A percentile compares a stretch with the other conserved stretches of the same genome.
Evolutionary conservation across 2,113 vertebrate species (phyloP).

Genomic region (Puma concolor): DNA sequence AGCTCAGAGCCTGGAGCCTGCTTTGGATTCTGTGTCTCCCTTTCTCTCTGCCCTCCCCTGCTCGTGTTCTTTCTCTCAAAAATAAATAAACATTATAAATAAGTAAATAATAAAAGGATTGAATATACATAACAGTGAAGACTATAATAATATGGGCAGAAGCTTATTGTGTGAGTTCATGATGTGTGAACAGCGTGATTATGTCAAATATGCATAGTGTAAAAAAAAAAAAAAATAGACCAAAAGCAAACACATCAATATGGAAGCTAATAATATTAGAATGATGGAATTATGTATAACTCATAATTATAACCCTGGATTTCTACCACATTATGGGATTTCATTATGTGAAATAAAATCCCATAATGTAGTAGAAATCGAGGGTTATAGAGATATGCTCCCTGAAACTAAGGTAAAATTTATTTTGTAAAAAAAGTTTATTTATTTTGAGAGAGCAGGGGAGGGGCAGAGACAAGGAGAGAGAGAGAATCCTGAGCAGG

Average conservation of each 20-base stretch:
- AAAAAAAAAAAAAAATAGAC: background rate
- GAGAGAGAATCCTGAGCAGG: too few relatives aligned
- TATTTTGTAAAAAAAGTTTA: too few relatives aligned
- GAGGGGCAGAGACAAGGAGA: too few relatives aligned
- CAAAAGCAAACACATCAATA: background rate
- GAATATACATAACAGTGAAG: background rate
- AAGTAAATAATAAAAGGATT: background rate
- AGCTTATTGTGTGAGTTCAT: background rate
- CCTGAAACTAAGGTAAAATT: conserved; percentile 43
- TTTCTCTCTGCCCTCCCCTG: too few relatives aligned
- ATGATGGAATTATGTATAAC: background rate
- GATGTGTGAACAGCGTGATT: background rate
- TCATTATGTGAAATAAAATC: background rate
- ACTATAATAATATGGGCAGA: background rate
- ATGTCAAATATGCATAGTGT: background rate
- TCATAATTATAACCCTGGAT: background rate
- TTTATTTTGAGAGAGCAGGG: too few relatives aligned
- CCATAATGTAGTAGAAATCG: background rate
- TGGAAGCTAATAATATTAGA: background rate
- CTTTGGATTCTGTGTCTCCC: too few relatives aligned
- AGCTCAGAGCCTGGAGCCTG: too few relatives aligned
- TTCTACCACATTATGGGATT: too few relatives aligned
- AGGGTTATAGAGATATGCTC: background rate
- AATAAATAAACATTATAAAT: too few relatives aligned
- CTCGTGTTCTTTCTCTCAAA: too few relatives aligned